Evolutionary conservation across 2,797 vertebrate species (phyloP), one percentile per base, ranked within the genome.

Genomic region (Limosa lapponica): DNA sequence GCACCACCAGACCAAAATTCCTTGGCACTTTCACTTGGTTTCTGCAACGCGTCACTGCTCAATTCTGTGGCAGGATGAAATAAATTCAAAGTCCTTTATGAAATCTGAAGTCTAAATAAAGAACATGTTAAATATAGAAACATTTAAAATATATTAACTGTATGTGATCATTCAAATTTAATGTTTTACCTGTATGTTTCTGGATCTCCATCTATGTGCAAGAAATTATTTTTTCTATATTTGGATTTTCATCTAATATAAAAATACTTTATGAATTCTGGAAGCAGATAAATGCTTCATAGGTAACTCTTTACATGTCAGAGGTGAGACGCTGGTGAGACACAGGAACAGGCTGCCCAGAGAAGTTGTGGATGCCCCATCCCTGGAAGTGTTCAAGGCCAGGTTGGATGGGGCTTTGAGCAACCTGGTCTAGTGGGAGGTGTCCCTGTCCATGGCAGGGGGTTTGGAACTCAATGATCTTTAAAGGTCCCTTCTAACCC

Each of bases 51-150:
- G 1, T 61, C 54, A 37, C 36, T 82, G 54, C 58, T 90, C 8
- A 5, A 46, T 91, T 83, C 87, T 55, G 36, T 89, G 43, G 27
- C 57, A 97, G 41, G 28, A 74, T 71, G 30, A 90, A 93, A 83
- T 69, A 93, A 85, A 88, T 64, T 75, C 18, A 14, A 70, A 78
- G 11, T 81, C 46, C 18, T 72, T 91, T 51, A 54, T 83, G 51
- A 93, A 95, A 78, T 72, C 30, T 83, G 37, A 67, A 13, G 14
- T 75, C 25, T 83, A 86, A 94, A 74, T 83, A 92, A 78, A 81
- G 39, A 54, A 25, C 10, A 23, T 48, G 15, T 55, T 64, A 91
- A 49, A 10, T 57, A 18, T 15, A 85, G 37, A 25, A 82, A 74
- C 13, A 51, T 51, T 72, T 93, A 1, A 71, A 89, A 54, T 85